phyloP scores from a whole-genome alignment of 2,797 vertebrate species.

The Gobio occitaniae region DNA sequence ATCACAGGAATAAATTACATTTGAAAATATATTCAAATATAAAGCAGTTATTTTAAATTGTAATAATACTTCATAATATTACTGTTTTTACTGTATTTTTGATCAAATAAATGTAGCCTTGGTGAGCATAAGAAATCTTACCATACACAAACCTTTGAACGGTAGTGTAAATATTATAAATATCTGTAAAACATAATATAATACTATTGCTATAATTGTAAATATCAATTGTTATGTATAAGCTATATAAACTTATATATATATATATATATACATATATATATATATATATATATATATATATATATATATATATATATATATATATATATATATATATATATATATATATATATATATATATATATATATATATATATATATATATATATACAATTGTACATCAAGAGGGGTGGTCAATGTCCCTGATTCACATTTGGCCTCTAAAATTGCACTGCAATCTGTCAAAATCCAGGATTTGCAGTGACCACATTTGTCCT shows the following conservation, averaged over 20 bases:
- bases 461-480: conserved; percentile 42
- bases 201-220: not conserved
- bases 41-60: not conserved
- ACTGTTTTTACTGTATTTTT: not conserved
- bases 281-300: too few species aligned
- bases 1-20: not conserved
- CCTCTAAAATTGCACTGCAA: conserved; percentile 29
- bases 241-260: not conserved
- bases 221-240: not conserved
- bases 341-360: too few species aligned
- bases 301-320: too few species aligned
- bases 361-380: too few species aligned
- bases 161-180: not conserved
- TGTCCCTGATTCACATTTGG: conserved; percentile 39
- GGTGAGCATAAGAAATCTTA: not conserved
- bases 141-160: not conserved
- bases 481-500: conserved; percentile 22
- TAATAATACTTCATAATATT: not conserved
- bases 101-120: not conserved
- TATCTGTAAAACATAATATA: not conserved
- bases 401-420: conserved; percentile 34
- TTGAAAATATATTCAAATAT: not conserved
- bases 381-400: not conserved
- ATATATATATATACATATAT: not conserved
- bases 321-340: too few species aligned